Evolutionary conservation across 2,797 vertebrate genomes (phyloP), one percentile per base, ranked within the genome.

Genomic region (Salarias fasciatus): DNA sequence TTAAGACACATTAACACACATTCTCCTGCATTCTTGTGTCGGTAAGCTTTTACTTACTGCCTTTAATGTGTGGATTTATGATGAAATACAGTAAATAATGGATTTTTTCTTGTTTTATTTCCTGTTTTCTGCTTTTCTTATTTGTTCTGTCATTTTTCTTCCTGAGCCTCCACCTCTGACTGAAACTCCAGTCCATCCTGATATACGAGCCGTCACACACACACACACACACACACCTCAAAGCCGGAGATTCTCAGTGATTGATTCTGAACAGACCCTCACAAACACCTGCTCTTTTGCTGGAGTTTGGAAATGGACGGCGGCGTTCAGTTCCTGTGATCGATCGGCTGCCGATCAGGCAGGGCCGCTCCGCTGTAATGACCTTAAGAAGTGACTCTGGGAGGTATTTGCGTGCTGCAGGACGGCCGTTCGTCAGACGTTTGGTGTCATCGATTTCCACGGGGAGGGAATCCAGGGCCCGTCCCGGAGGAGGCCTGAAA

Each of bases 171-270:
- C n/a, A n/a, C n/a, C n/a, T n/a, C n/a, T n/a, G n/a, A n/a, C n/a
- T n/a, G n/a, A n/a, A n/a, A n/a, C n/a, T n/a, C n/a, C 30, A 4
- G 4, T 8, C 30, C 57, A 56, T 52, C 5, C 53, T 82, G 72
- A 80, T 82, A 53, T 72, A 85, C 31, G 58, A 50, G n/a, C 50
- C 18, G 54, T 51, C n/a, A n/a, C n/a, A n/a, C n/a, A n/a, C n/a
- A n/a, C 31, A 33, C 18, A 28, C 43, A 24, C 59, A 4, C 60
- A 57, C 53, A 52, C 43, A 54, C 50, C 81, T 77, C 38, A 63
- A 49, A 86, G 79, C 77, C 30, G 60, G 15, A 24, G 52, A 53
- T 53, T 77, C 43, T 69, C 14, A 43, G 71, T 77, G 82, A 89
- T 79, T 72, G 73, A 88, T 84, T 60, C 42, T 45, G 37, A 11